Base-by-base conservation (phyloP, 35 echinoderm and acorn worm species). In the Nesometra sesokonis region DNA sequence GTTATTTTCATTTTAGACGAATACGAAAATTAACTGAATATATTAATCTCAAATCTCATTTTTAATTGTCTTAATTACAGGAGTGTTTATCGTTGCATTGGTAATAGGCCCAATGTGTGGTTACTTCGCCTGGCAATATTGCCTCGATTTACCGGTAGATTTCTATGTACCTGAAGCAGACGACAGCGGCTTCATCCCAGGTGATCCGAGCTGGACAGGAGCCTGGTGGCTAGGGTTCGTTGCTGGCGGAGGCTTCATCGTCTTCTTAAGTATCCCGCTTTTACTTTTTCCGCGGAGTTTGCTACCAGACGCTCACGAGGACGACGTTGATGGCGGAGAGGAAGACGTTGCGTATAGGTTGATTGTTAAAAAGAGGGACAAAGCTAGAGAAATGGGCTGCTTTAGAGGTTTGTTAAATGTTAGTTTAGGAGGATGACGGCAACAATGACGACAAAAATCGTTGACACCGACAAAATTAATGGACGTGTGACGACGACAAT, bases 221-320 rank as follows among this genome's bases (percentile, higher is more conserved):
- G 91, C 91, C 23, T 93, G 91, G 91, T 93, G 91, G 91, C 36
- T 89, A 23, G 91, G 91, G 8, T 93, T 89, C 37, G 32, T 93
- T 29, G 35, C 89, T n/a, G 80, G 57, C n/a, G 91, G 87, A 13
- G 57, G 19, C 9, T n/a, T 86, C 0, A 31, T 89, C 17, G 33
- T 82, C 3, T 19, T 87, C 11, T 3, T 82, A 31, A 32, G 36
- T 15, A 32, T 93, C 0, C 91, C 91, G 30, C 47, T 86, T 31
- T 90, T 89, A 32, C 29, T 85, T 17, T 89, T 89, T 80, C 91
- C 91, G 21, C 7, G 27, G 30, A 29, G 43, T 76, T 46, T 46
- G 35, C 79, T 19, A 67, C 52, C 52, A 9, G 21, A 67, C 23
- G 52, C 52, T 2, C 52, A 67, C 23, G 52, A 67, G 2, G 52